These are phyloP conservation scores for Hydrozoanthus gracilis DNA, from an alignment of 92 coral and sea anemone genomes.

Conservation along the genomic window DNA sequence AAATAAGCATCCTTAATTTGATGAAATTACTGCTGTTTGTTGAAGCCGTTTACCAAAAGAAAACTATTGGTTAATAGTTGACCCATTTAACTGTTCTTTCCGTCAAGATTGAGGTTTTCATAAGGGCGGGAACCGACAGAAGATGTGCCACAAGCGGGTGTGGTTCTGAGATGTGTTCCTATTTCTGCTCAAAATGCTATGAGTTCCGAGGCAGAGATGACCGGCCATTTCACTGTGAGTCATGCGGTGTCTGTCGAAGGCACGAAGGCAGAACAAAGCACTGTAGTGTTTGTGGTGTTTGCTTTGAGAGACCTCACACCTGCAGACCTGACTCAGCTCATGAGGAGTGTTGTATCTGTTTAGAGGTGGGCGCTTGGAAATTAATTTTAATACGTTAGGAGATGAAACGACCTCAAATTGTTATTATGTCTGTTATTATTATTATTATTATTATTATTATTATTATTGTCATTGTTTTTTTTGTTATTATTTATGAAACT, in stretches of 20 bases:
- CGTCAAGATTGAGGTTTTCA: background rate
- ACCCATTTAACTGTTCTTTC: background rate
- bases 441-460: too few species aligned
- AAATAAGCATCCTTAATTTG: background rate
- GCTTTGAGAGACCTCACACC: background rate
- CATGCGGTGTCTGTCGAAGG: background rate
- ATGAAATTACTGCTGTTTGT: background rate
- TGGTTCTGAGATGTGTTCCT: background rate
- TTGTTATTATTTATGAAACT: too few species aligned
- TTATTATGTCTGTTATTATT: too few species aligned
- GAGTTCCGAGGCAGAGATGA: background rate
- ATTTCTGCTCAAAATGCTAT: background rate
- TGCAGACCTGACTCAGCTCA: conserved; percentile 3
- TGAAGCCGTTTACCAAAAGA: background rate
- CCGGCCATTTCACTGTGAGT: background rate
- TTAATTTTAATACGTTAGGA: too few species aligned
- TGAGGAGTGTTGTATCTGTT: background rate
- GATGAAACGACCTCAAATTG: too few species aligned
- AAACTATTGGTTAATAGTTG: background rate
- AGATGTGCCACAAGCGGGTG: background rate
- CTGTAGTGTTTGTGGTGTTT: background rate
- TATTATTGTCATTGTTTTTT: too few species aligned
- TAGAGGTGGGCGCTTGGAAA: background rate
- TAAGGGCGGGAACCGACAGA: background rate
- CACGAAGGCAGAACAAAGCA: background rate